Percentiles rank a stretch among this genome's conserved stretches.
Conservation (phyloP, 2,113 vertebrate genomes). For the Falcunculus frontatus region DNA sequence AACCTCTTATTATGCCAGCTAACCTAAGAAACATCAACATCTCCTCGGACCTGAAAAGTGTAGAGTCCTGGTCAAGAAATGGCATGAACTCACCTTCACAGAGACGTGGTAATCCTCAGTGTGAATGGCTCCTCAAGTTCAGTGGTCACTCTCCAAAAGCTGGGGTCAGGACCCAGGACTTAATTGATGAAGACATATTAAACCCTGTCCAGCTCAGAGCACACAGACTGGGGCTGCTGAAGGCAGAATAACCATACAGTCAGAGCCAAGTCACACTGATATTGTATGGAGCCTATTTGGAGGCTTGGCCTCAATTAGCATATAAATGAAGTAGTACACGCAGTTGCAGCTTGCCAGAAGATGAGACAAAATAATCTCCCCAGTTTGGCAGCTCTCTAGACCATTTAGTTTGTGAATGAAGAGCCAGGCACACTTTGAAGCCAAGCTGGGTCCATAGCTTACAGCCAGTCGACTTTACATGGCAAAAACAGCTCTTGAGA, state of each 20-base stretch:
- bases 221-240: neutral
- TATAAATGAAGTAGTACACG: constrained; percentile 42
- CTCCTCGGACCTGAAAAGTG: neutral
- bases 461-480: neutral
- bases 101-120: neutral
- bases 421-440: neutral
- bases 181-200: neutral
- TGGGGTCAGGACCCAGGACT: neutral
- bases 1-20: neutral
- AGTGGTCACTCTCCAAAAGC: neutral
- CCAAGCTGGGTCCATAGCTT: neutral
- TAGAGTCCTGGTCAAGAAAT: neutral
- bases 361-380: neutral
- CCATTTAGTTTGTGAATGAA: constrained; percentile 29
- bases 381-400: constrained; percentile 25
- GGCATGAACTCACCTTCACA: neutral
- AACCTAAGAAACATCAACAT: neutral
- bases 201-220: neutral
- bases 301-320: constrained; percentile 52
- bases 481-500: neutral
- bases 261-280: neutral
- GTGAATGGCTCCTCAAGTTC: rapidly evolving
- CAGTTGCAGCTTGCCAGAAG: constrained; percentile 8
- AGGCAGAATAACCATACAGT: neutral
- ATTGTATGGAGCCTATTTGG: neutral